Conservation (phyloP, 2,113 vertebrate species). For the Sander lucioperca region DNA sequence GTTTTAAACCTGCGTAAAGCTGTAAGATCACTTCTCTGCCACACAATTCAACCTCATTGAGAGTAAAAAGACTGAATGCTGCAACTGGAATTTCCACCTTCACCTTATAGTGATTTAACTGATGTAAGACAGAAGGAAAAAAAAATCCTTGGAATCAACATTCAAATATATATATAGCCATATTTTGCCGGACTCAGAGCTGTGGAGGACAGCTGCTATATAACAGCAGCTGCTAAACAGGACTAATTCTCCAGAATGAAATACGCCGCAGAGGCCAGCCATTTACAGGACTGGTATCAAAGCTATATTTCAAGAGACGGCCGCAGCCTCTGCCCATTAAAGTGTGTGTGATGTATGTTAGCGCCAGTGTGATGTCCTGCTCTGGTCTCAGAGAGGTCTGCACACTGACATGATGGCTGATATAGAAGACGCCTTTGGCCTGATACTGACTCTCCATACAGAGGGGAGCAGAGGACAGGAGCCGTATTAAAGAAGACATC, state of each 20-base stretch:
- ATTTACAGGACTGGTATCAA: constrained; percentile 79
- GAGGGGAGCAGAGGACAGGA: constrained; percentile 4
- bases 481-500: constrained; percentile 46
- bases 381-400: constrained; percentile 80
- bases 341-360: constrained; percentile 80
- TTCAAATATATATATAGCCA: constrained; percentile 45
- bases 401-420: constrained; percentile 81
- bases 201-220: constrained; percentile 64
- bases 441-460: constrained; percentile 20
- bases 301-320: constrained; percentile 81
- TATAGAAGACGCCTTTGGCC: constrained; percentile 77
- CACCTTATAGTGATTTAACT: constrained; percentile 30
- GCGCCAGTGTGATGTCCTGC: constrained; percentile 81
- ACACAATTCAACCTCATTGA: constrained; percentile 27
- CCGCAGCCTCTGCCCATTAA: constrained; percentile 77
- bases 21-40: constrained; percentile 28
- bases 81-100: constrained; percentile 11
- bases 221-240: constrained; percentile 77
- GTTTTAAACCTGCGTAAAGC: constrained; percentile 51
- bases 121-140: constrained; percentile 12
- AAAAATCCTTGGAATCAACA: constrained; percentile 42
- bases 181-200: constrained; percentile 47
- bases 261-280: constrained; percentile 69
- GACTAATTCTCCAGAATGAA: constrained; percentile 80
- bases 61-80: constrained; percentile 31